Percentiles rank a stretch among this genome's conserved stretches.
Conservation (phyloP, 23 tunicate species). For the Clavelina lepadiformis region DNA sequence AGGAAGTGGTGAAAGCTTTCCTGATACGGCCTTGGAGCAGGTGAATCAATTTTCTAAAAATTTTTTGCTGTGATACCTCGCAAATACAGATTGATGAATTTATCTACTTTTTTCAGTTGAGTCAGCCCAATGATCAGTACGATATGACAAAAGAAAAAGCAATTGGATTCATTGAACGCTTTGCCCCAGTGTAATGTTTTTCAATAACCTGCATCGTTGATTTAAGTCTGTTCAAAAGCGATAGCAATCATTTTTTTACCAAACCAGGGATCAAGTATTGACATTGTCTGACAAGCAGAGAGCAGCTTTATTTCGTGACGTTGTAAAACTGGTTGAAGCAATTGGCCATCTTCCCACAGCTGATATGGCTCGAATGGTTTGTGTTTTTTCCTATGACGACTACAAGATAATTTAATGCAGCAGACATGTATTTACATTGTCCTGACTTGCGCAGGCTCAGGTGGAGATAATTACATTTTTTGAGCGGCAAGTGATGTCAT, state of each 20-base stretch:
- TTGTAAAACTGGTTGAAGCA: neutral
- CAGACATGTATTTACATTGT: neutral
- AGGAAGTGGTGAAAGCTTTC: no score
- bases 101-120: no score
- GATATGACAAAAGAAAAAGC: conserved; percentile 16
- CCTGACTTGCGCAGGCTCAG: no score
- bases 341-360: conserved; percentile 25
- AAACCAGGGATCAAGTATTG: neutral
- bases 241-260: no score
- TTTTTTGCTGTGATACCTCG: no score
- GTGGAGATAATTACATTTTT: no score
- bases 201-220: neutral
- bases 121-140: neutral
- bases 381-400: neutral
- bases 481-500: no score
- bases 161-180: conserved; percentile 20
- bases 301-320: neutral
- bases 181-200: conserved; percentile 4
- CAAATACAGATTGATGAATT: no score
- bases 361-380: conserved; percentile 19
- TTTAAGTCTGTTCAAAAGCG: neutral
- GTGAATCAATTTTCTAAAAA: conserved; percentile 1
- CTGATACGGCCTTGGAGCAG: no score
- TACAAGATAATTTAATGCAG: neutral
- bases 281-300: neutral